Evolutionary conservation across 2,797 vertebrate species (phyloP).

Genomic region (Megaceryle alcyon): DNA sequence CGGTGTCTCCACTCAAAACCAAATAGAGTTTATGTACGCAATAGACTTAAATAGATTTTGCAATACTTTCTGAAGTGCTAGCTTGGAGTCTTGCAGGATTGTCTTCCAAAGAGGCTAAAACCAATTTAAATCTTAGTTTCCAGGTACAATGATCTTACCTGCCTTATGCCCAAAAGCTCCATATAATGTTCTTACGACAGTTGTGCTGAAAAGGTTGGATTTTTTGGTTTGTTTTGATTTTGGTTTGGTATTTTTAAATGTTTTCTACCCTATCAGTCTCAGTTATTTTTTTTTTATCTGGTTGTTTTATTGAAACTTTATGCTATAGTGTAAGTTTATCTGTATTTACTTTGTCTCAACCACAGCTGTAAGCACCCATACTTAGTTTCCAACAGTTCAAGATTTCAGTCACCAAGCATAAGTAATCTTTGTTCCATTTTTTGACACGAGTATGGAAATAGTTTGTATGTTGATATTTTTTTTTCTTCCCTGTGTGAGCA

Average conservation of each 20-base stretch:
- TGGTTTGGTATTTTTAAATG: neutral
- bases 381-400: neutral
- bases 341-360: neutral
- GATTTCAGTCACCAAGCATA: neutral
- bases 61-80: neutral
- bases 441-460: neutral
- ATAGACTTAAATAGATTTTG: neutral
- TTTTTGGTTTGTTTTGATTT: neutral
- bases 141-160: neutral
- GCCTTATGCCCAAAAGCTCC: neutral
- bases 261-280: neutral
- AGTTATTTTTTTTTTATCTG: neutral
- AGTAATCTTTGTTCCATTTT: neutral
- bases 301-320: neutral
- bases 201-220: neutral
- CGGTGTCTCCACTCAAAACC: neutral
- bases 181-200: neutral
- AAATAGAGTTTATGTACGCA: neutral
- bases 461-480: neutral
- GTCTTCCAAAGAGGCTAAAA: neutral
- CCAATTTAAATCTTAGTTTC: neutral
- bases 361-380: neutral
- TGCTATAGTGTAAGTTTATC: neutral
- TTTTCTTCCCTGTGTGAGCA: neutral
- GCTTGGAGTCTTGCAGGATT: neutral